Base-by-base conservation (phyloP, 2,113 vertebrate species). In the Gymnogyps californianus region DNA sequence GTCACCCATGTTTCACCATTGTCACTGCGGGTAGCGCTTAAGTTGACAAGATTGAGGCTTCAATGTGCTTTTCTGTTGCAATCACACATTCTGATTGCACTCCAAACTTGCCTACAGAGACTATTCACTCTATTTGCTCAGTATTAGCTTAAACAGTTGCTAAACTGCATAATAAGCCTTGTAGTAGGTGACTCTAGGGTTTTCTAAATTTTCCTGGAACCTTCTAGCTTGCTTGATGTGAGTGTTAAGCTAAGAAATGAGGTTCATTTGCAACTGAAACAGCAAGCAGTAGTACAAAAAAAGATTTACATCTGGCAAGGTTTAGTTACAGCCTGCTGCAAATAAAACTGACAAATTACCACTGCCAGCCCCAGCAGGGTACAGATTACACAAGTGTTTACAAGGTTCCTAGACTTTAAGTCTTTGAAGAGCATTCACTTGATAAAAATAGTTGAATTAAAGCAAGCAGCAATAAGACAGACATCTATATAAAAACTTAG, bases 291-390 rank as follows among this genome's bases (percentile, higher is more conserved):
- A 44, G 47, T 65, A 66, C 13, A 72, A 72, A 93, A 91, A 75
- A 54, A 78, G 40, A 94, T 88, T 92, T 89, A 67, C 66, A 62
- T 66, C 57, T 59, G 52, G 40, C 31, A 24, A 70, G 69, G 31
- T 80, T 96, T 87, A 93, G 44, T 90, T 82, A 80, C 55, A 83
- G 67, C 64, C 42, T 72, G 51, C 51, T 78, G 71, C 88, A 92
- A 90, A 93, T 81, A 83, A 90, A 95, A n/a, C 67, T 61, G 70
- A 96, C 14, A 71, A 94, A 94, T 92, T 69, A 78, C 81, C 44
- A 36, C 61, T 58, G 66, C 89, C 67, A 90, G 78, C 64, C 94
- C 40, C 71, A 91, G 93, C 54, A 74, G 87, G 67, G 57, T 66
- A 85, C 51, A 74, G 80, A 80, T 67, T 40, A 58, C 11, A 67